Evolutionary conservation across 2,113 vertebrate genomes (phyloP).

Genomic region (Polypterus senegalus): DNA sequence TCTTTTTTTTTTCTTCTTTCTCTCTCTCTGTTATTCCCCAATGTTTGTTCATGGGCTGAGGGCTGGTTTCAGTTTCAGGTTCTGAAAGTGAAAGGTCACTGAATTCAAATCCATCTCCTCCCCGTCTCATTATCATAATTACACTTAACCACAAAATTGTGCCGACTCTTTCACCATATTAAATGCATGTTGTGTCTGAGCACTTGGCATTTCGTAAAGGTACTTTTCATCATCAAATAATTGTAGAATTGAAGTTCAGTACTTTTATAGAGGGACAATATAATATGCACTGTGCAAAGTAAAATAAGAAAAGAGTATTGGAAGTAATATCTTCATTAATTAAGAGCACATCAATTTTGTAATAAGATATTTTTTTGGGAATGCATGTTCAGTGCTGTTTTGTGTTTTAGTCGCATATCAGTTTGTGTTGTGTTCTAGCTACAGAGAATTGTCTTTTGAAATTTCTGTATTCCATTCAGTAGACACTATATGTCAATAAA

Average conservation of each 20-base stretch:
- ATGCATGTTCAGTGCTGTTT: background rate
- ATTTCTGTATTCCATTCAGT: background rate
- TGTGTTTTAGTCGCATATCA: background rate
- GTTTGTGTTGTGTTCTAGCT: background rate
- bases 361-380: conserved; percentile 26
- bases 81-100: background rate
- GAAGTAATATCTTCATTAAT: too few relatives aligned
- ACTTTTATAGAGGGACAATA: conserved; percentile 52
- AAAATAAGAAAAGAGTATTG: too few relatives aligned
- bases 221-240: conserved; percentile 18
- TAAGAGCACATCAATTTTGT: conserved; percentile 32
- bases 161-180: conserved; percentile 1
- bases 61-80: background rate
- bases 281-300: conserved; percentile 28
- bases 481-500: background rate
- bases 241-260: conserved; percentile 30
- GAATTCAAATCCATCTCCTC: background rate
- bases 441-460: background rate
- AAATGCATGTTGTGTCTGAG: conserved; percentile 4
- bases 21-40: background rate
- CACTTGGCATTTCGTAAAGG: conserved; percentile 6
- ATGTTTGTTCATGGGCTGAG: conserved; percentile 7
- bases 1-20: background rate
- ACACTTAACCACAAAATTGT: background rate
- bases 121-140: background rate